Evolutionary conservation across 2,888 invertebrate species (phyloP), one percentile per base, ranked within the genome.

Genomic region (Plebejus melissa): DNA sequence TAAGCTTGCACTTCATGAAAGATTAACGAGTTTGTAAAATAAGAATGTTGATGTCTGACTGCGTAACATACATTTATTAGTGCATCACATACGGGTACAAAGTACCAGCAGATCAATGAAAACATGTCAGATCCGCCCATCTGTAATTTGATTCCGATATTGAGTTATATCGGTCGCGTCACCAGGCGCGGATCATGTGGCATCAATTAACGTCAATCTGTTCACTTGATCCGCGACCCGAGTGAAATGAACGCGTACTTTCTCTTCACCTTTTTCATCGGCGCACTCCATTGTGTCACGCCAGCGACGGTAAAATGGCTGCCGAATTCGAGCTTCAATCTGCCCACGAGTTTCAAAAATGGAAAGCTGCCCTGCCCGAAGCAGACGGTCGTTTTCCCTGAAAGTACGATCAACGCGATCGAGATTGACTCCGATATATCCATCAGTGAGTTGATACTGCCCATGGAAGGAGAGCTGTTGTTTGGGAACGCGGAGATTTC

Each of bases 121-220:
- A 32, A 65, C 65, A 65, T 65, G 65, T 65, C 65, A 65, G 65
- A 36, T 65, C 65, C 65, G 65, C 65, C 65, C 65, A 65, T 65
- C 65, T 11, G 65, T 65, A 36, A 65, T 65, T 65, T 65, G 65
- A 65, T 65, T 65, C 65, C 65, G 32, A 65, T 65, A 65, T 65
- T 65, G 65, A 65, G 65, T 65, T 65, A 65, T 65, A 32, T 65
- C 65, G 13, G 32, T 5, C 16, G 13, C 65, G 13, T 65, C 65
- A 82, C 82, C 89, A 87, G 88, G 87, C 87, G 84, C 84, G 85
- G 86, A 87, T 90, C 87, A 81, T 82, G 86, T 90, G 89, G 87
- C 90, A 82, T 32, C 22, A 50, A 72, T 72, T 72, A 72, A 54
- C 32, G 50, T 72, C 72, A 60, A 50, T 70, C 13, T 32, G 57